phyloP scores from a whole-genome alignment of 1,140 invertebrate genomes.

The Brachionus calyciflorus region DNA sequence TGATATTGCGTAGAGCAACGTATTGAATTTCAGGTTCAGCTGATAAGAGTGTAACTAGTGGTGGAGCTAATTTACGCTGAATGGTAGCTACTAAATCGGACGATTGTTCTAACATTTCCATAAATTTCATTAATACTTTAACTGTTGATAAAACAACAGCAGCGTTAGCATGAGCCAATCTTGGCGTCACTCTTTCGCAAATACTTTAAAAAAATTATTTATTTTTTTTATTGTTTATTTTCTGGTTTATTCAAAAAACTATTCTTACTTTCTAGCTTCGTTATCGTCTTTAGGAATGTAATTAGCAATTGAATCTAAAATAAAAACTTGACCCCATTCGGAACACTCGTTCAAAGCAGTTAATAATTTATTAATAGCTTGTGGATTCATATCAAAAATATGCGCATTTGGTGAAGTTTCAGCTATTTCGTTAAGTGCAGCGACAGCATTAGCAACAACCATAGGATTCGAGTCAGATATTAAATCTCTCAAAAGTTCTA shows the following conservation, averaged over 20 bases:
- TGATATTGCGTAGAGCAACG: slow-evolving; percentile 95
- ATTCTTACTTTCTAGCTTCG: slow-evolving; percentile 82
- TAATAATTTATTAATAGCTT: slow-evolving; percentile 94
- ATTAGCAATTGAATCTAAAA: slow-evolving; percentile 93
- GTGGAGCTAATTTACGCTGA: slow-evolving; percentile 94
- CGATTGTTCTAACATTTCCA: slow-evolving; percentile 90
- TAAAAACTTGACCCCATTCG: slow-evolving; percentile 98
- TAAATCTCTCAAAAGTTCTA: slow-evolving; percentile 92
- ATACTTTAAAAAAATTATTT: slow-evolving; percentile 66
- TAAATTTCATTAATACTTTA: slow-evolving; percentile 93
- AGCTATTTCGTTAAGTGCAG: slow-evolving; percentile 96
- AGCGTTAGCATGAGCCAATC: slow-evolving; percentile 96
- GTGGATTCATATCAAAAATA: slow-evolving; percentile 91
- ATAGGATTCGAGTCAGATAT: slow-evolving; percentile 99
- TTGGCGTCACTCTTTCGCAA: slow-evolving; percentile 93
- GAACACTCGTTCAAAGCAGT: slow-evolving; percentile 98
- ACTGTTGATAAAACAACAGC: slow-evolving; percentile 98
- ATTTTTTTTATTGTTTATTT: no score
- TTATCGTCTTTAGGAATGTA: slow-evolving; percentile 94
- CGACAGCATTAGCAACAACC: slow-evolving; percentile 98
- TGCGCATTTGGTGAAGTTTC: slow-evolving; percentile 88
- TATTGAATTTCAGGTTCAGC: slow-evolving; percentile 99
- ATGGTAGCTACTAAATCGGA: slow-evolving; percentile 78
- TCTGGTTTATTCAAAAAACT: no score
- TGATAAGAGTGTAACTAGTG: slow-evolving; percentile 93